Conservation (phyloP, 2,113 vertebrate species). For the cattle (Bos taurus) region ARS-UCD2.0 NC_037350.1:50623501-50624000, state of each 20-base stretch:
- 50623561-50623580: neutral
- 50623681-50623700: accelerated
- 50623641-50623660: accelerated
- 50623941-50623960: accelerated
- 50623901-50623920: neutral
- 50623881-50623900: neutral
- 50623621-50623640: neutral
- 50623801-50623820: neutral
- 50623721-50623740: accelerated
- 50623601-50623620: neutral
- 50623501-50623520: neutral
- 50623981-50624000: accelerated
- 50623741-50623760: neutral
- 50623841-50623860: neutral
- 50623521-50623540: no score
- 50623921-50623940: accelerated
- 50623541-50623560: neutral
- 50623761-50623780: accelerated
- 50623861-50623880: neutral
- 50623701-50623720: neutral
- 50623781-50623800: neutral
- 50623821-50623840: accelerated
- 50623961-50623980: neutral
- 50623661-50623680: accelerated
- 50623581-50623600: neutral